These are phyloP conservation scores for Fragum whitleyi DNA, from an alignment of 2,888 invertebrate species.

Conservation along the genomic window DNA sequence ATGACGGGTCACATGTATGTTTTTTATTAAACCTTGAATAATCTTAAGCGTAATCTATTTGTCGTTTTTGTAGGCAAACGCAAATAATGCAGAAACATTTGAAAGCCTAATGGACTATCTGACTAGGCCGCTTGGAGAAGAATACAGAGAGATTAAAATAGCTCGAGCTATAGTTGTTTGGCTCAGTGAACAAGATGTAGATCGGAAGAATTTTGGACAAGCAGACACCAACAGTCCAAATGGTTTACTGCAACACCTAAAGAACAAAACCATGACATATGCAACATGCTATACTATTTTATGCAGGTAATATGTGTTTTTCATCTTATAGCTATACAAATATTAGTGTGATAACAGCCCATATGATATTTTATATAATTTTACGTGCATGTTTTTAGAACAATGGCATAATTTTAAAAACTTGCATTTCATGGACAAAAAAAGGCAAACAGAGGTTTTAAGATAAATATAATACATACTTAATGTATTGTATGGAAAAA, in stretches of 20 bases:
- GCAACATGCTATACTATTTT: conserved; percentile 48
- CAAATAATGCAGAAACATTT: conserved; percentile 25
- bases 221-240: conserved; percentile 23
- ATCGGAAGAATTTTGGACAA: conserved; percentile 24
- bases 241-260: conserved; percentile 41
- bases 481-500: too few relatives aligned
- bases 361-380: too few relatives aligned
- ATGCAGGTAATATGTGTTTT: conserved; percentile 52
- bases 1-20: too few relatives aligned
- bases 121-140: conserved; percentile 1
- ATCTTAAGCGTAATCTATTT: too few relatives aligned
- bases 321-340: too few relatives aligned
- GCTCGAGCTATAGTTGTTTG: conserved; percentile 49
- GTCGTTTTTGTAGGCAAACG: conserved; percentile 34
- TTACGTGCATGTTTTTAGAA: too few relatives aligned
- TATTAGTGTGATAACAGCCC: too few relatives aligned
- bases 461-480: too few relatives aligned
- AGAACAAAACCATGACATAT: conserved; percentile 45
- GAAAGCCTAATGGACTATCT: conserved; percentile 33
- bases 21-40: too few relatives aligned
- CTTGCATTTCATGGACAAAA: not conserved
- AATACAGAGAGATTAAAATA: conserved; percentile 5
- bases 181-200: conserved; percentile 49
- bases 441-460: too few relatives aligned
- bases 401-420: too few relatives aligned